A percentile compares a stretch with the other conserved stretches of the same genome.
Evolutionary conservation across 2,888 invertebrate species (phyloP).

Genomic region (Erebia ligea): DNA sequence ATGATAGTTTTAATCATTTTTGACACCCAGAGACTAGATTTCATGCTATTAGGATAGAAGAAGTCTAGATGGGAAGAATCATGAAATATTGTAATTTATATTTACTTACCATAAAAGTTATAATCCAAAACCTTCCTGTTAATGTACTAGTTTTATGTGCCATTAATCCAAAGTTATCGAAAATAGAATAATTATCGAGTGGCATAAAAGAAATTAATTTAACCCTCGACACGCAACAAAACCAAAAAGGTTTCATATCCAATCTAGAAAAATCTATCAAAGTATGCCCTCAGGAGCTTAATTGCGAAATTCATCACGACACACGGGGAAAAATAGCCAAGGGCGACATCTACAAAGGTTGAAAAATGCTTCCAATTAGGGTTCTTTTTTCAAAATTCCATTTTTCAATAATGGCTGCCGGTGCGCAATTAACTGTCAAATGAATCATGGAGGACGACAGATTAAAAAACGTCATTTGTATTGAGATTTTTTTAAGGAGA

Average conservation of each 20-base stretch:
- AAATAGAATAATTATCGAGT: not conserved
- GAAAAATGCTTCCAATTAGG: constrained; percentile 62
- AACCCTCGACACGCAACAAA: constrained; percentile 25
- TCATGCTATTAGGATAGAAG: too few relatives aligned
- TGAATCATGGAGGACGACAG: constrained; percentile 55
- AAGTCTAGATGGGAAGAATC: too few relatives aligned
- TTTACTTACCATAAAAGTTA: not conserved
- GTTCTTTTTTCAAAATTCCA: constrained; percentile 57
- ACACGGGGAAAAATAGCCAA: constrained; percentile 30
- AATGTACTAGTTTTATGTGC: too few relatives aligned
- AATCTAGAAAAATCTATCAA: constrained; percentile 43
- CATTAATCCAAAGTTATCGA: not conserved
- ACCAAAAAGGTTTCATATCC: constrained; percentile 31
- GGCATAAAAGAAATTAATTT: not conserved
- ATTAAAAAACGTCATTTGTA: constrained; percentile 44
- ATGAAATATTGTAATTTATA: too few relatives aligned
- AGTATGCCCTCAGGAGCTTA: constrained; percentile 39
- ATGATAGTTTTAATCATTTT: too few relatives aligned
- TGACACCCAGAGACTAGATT: too few relatives aligned
- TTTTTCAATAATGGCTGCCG: constrained; percentile 42
- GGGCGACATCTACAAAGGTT: constrained; percentile 38
- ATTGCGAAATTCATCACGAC: constrained; percentile 48
- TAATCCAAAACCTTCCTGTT: not conserved
- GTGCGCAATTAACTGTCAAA: constrained; percentile 57
- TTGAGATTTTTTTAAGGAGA: constrained; percentile 9